Conservation (phyloP, 2,113 vertebrate genomes). For the Coptodon bakossiorum region DNA sequence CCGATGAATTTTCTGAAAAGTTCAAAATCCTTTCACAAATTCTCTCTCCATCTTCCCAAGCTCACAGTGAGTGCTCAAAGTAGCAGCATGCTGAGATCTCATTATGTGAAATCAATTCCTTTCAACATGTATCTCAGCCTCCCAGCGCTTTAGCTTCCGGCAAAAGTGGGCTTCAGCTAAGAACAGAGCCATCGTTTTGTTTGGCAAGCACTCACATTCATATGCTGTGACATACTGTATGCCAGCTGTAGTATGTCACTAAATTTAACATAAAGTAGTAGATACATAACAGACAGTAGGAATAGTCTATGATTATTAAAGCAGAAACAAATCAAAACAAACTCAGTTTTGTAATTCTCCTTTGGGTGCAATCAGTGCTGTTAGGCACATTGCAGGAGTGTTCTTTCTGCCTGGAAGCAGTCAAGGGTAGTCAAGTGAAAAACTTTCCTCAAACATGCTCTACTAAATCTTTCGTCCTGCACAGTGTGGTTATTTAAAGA, state of each 20-base stretch:
- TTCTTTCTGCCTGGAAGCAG: background rate
- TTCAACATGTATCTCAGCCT: slow-evolving; percentile 17
- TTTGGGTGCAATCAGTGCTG: background rate
- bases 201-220: background rate
- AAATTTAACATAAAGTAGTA: background rate
- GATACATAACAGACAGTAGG: background rate
- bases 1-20: background rate
- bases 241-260: background rate
- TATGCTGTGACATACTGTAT: background rate
- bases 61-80: slow-evolving; percentile 10
- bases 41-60: slow-evolving; percentile 1
- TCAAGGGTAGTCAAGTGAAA: background rate
- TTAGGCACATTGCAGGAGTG: background rate
- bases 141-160: slow-evolving; percentile 5
- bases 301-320: background rate
- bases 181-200: slow-evolving; percentile 3
- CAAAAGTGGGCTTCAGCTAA: slow-evolving; percentile 7
- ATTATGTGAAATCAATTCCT: slow-evolving; percentile 54
- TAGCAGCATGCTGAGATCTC: slow-evolving; percentile 34
- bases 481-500: slow-evolving; percentile 1
- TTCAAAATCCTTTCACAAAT: slow-evolving; percentile 9
- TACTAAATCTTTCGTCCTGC: background rate
- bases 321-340: background rate
- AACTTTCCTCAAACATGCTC: background rate
- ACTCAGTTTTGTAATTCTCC: background rate